Conservation (phyloP, 2,888 invertebrate species). For the Teleogryllus oceanicus region DNA sequence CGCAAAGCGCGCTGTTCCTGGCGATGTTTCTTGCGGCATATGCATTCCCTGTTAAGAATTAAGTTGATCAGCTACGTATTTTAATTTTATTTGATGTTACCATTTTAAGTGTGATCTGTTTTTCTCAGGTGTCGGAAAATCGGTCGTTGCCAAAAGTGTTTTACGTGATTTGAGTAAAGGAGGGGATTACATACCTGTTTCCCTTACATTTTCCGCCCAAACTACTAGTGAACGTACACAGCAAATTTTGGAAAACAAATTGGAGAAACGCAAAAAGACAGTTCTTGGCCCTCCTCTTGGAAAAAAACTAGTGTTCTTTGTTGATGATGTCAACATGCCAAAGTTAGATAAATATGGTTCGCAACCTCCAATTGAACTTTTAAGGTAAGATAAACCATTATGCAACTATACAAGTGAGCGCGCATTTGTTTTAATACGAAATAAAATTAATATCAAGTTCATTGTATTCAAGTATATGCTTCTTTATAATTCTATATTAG, state of each 20-base stretch:
- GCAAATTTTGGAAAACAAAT: conserved; percentile 79
- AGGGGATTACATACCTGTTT: conserved; percentile 67
- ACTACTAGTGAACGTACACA: conserved; percentile 77
- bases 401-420: too few relatives aligned
- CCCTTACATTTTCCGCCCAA: conserved; percentile 88
- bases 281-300: conserved; percentile 78
- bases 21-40: too few relatives aligned
- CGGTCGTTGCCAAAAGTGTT: conserved; percentile 74
- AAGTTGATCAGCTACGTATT: background rate
- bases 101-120: background rate
- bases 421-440: too few relatives aligned
- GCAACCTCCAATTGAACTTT: conserved; percentile 85
- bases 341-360: conserved; percentile 81
- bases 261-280: conserved; percentile 77
- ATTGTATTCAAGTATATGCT: background rate
- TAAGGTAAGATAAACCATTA: conserved; percentile 55
- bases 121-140: conserved; percentile 78
- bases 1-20: too few relatives aligned
- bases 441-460: too few relatives aligned
- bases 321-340: conserved; percentile 93
- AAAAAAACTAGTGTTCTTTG: conserved; percentile 78
- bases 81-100: background rate
- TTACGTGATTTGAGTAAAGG: conserved; percentile 60
- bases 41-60: background rate
- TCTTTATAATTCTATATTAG: background rate